Conservation (phyloP, 2,113 vertebrate species). For the Pomatorhinus ruficollis region DNA sequence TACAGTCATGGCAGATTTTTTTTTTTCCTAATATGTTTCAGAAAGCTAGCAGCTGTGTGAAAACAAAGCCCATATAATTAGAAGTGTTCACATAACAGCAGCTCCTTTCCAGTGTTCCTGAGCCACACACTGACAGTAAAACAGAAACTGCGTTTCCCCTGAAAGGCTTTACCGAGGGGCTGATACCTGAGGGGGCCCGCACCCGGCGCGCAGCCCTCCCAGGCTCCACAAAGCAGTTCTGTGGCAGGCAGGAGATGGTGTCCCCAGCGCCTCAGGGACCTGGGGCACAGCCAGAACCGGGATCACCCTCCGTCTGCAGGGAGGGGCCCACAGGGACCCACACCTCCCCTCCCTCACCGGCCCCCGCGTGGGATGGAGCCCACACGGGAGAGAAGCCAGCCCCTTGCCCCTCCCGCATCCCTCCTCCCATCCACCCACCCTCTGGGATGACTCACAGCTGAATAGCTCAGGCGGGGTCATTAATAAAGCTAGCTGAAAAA, state of each 20-base stretch:
- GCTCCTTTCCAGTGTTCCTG: not conserved
- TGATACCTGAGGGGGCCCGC: not conserved
- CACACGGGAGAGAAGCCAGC: not conserved
- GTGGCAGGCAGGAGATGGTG: not conserved
- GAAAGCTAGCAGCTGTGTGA: slow-evolving; percentile 5
- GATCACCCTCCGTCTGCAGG: fast-evolving
- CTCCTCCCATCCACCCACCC: not conserved
- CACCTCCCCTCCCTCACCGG: fast-evolving
- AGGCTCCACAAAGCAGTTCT: not conserved
- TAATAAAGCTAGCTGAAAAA: slow-evolving; percentile 11
- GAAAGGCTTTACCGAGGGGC: not conserved
- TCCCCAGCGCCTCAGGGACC: not conserved
- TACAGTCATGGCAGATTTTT: not conserved
- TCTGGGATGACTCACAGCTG: not conserved
- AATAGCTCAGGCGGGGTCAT: not conserved
- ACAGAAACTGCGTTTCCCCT: not conserved
- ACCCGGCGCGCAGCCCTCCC: fast-evolving
- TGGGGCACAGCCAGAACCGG: fast-evolving
- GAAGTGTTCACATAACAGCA: not conserved
- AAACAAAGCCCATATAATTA: not conserved
- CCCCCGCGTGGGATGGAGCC: too few species aligned
- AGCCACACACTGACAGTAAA: not conserved
- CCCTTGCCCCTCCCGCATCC: not conserved
- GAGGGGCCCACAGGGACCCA: fast-evolving
- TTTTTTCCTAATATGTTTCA: not conserved